These are phyloP conservation scores for Yasuhikotakia modesta DNA, from an alignment of 2,797 vertebrate genomes.

Conservation along the genomic window DNA sequence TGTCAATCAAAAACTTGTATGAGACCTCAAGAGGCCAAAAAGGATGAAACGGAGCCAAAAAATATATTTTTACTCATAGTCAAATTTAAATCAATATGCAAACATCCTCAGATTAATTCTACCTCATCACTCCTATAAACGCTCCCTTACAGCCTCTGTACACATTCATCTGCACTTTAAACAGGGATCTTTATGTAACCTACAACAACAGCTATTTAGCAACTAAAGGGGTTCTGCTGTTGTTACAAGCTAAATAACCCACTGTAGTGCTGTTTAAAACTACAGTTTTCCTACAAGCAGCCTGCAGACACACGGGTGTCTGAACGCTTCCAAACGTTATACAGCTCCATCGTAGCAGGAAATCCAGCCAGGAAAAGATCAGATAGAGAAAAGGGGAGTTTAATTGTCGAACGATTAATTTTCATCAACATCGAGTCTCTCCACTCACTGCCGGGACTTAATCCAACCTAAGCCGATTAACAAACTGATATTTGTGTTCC, in stretches of 20 bases:
- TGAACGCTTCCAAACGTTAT: background rate
- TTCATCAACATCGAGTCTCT: conserved; percentile 35
- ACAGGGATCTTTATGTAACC: background rate
- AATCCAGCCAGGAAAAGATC: conserved; percentile 23
- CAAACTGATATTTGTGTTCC: conserved; percentile 65
- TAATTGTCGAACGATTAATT: conserved; percentile 52
- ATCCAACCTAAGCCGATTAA: conserved; percentile 62
- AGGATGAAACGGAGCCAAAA: conserved; percentile 11
- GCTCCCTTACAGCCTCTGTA: background rate
- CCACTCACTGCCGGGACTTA: conserved; percentile 51
- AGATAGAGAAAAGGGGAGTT: conserved; percentile 29
- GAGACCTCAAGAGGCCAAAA: conserved; percentile 21
- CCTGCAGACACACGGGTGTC: background rate
- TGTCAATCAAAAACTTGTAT: conserved; percentile 38
- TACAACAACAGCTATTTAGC: background rate
- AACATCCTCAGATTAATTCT: background rate
- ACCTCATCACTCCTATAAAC: background rate
- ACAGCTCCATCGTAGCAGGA: conserved; percentile 12
- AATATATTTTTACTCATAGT: background rate
- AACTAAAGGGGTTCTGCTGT: background rate
- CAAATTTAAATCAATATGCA: background rate
- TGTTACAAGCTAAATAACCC: background rate
- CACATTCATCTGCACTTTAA: background rate
- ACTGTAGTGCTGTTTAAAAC: background rate
- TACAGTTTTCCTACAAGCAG: background rate